phyloP scores from a whole-genome alignment of 2,797 vertebrate genomes.

The Cossypha polioptera region DNA sequence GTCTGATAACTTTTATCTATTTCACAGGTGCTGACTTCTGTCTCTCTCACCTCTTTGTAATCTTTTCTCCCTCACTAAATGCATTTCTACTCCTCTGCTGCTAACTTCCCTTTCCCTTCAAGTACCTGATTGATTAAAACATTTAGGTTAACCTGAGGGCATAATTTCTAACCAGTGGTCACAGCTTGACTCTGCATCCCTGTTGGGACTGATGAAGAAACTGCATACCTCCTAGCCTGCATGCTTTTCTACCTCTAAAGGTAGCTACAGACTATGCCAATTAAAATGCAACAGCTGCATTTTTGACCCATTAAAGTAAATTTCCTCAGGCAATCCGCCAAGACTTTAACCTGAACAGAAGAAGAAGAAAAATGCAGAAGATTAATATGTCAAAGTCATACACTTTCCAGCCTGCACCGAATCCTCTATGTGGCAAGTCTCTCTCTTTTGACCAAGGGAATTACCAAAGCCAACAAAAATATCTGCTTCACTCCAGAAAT shows the following conservation, averaged over 20 bases:
- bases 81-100: neutral
- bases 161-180: neutral
- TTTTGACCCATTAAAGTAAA: neutral
- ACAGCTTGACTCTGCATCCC: neutral
- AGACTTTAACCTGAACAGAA: neutral
- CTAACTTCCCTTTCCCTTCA: neutral
- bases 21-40: neutral
- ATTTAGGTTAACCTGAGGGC: neutral
- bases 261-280: neutral
- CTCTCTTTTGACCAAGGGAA: neutral
- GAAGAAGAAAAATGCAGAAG: neutral
- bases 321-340: neutral
- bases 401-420: neutral
- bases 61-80: neutral
- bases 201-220: neutral
- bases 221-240: neutral
- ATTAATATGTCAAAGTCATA: neutral
- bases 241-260: neutral
- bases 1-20: neutral
- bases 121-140: neutral
- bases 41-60: neutral
- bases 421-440: neutral
- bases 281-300: neutral
- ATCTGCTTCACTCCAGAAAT: neutral
- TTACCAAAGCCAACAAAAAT: neutral